These are phyloP conservation scores for Microcebus tavaratra DNA, from an alignment of 2,113 vertebrate genomes.

Conservation along the genomic window DNA sequence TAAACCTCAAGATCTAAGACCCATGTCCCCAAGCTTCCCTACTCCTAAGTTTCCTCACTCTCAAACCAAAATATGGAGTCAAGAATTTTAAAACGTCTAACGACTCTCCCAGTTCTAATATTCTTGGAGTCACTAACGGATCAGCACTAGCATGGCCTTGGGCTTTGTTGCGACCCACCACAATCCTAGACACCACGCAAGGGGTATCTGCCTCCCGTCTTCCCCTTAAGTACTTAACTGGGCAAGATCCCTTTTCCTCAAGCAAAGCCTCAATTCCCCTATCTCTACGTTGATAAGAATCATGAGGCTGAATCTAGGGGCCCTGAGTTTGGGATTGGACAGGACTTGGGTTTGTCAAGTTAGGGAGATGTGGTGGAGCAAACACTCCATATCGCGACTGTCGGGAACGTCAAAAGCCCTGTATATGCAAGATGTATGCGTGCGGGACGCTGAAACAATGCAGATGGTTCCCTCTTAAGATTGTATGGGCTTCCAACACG, in stretches of 20 bases:
- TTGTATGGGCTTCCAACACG: background rate
- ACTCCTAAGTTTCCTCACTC: background rate
- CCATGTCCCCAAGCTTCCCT: background rate
- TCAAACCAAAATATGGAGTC: accelerated
- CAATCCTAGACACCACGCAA: too few relatives aligned
- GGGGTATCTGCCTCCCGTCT: background rate
- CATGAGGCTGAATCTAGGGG: accelerated
- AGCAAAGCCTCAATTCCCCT: background rate
- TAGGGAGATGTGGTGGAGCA: accelerated
- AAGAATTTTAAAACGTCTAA: accelerated
- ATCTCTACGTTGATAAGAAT: accelerated
- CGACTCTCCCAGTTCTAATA: too few relatives aligned
- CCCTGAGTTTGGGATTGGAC: accelerated
- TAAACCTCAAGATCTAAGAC: background rate
- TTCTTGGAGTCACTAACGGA: background rate
- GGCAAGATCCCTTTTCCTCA: background rate
- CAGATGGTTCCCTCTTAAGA: background rate
- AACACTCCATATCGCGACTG: too few relatives aligned
- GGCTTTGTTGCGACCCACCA: background rate
- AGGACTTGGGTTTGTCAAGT: background rate
- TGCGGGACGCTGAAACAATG: accelerated
- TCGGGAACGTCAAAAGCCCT: too few relatives aligned
- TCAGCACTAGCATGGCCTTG: background rate
- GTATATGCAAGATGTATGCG: accelerated
- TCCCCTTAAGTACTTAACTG: too few relatives aligned